Evolutionary conservation across 2,888 invertebrate genomes (phyloP).

Genomic region (Apoderus coryli): DNA sequence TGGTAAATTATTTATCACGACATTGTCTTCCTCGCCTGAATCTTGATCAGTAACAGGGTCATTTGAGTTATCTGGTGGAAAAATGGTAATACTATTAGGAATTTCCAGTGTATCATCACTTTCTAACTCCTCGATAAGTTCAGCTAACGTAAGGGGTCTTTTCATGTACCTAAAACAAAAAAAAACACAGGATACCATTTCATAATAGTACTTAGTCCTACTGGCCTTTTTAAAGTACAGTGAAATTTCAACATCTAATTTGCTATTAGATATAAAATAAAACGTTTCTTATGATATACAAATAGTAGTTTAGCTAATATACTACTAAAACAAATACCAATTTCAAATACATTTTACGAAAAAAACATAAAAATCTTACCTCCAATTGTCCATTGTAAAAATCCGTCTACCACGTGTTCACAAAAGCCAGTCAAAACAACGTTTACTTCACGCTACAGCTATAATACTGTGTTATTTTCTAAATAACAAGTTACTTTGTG

Average conservation of each 20-base stretch:
- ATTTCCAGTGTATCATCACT: slow-evolving; percentile 5
- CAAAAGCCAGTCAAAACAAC: too few species aligned
- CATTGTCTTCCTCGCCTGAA: too few species aligned
- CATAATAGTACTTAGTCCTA: slow-evolving; percentile 1
- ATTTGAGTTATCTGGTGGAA: slow-evolving; percentile 6
- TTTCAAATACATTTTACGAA: too few species aligned
- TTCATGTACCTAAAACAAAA: slow-evolving; percentile 1
- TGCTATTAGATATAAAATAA: not conserved
- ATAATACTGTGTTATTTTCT: too few species aligned
- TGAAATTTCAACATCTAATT: not conserved
- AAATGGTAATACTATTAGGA: slow-evolving; percentile 5
- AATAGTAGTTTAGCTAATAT: too few species aligned
- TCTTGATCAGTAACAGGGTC: slow-evolving; percentile 7
- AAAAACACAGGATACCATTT: not conserved
- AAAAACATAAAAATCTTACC: too few species aligned
- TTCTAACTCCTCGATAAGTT: slow-evolving; percentile 7
- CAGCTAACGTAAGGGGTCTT: slow-evolving; percentile 5
- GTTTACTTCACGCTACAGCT: too few species aligned
- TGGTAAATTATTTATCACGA: slow-evolving; percentile 3
- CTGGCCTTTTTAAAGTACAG: not conserved
- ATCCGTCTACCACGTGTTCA: too few species aligned
- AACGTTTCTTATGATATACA: too few species aligned
- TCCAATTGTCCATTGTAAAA: too few species aligned
- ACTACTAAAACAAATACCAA: too few species aligned
- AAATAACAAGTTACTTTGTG: too few species aligned